A percentile compares a stretch with the other conserved stretches of the same genome.
Conservation (phyloP, 2,797 vertebrate genomes). For the Danio albolineatus region DNA sequence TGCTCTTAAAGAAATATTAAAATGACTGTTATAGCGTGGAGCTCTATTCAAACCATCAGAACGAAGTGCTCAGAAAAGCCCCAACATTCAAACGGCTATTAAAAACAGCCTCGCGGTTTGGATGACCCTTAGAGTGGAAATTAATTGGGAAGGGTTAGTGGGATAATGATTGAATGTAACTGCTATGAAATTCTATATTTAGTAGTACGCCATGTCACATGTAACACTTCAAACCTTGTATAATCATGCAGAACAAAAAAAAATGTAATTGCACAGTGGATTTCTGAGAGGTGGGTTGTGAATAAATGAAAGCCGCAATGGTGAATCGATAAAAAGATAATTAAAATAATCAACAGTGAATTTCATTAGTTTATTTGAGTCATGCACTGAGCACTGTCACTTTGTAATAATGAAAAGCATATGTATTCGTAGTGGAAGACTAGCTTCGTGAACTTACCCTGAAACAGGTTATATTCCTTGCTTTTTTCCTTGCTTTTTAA, state of each 20-base stretch:
- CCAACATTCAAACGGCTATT: constrained; percentile 68
- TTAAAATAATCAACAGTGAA: background rate
- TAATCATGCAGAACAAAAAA: constrained; percentile 1
- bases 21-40: constrained; percentile 70
- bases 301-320: background rate
- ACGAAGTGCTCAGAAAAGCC: constrained; percentile 67
- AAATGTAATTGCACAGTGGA: background rate
- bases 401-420: background rate
- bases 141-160: constrained; percentile 12
- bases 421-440: background rate
- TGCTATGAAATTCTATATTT: background rate
- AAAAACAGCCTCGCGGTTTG: constrained; percentile 61
- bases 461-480: background rate
- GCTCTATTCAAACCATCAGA: constrained; percentile 67
- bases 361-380: background rate
- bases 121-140: constrained; percentile 43
- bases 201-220: background rate
- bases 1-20: constrained; percentile 72
- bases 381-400: background rate
- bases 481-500: no score
- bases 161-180: constrained; percentile 7
- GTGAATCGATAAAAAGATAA: background rate
- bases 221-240: background rate
- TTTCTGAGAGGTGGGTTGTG: background rate
- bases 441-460: background rate